These are phyloP conservation scores for Columba guinea DNA, from an alignment of 2,797 vertebrate species.

Conservation along the genomic window DNA sequence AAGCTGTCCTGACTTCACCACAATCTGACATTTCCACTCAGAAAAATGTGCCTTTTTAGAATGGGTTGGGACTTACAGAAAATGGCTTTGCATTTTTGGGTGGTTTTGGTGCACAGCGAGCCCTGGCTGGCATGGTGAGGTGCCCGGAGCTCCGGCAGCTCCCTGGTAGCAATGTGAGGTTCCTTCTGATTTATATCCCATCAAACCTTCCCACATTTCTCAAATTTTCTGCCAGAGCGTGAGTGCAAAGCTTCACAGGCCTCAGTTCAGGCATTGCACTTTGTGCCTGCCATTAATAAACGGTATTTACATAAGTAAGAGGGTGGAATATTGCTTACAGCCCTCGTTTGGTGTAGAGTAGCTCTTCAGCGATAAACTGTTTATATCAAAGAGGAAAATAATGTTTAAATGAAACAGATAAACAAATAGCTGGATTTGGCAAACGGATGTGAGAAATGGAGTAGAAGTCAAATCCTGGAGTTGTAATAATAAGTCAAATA, in stretches of 20 bases:
- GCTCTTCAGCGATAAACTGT: slow-evolving; percentile 43
- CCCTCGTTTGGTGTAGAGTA: slow-evolving; percentile 10
- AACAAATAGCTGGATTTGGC: slow-evolving; percentile 23
- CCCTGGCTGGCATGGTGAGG: not conserved
- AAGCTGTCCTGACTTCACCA: not conserved
- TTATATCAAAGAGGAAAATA: slow-evolving; percentile 8
- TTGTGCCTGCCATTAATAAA: not conserved
- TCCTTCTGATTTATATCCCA: not conserved
- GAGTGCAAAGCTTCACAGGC: not conserved
- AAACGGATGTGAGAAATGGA: not conserved
- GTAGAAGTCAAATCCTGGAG: not conserved
- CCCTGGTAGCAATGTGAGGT: not conserved
- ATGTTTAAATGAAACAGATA: not conserved
- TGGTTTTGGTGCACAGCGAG: accelerated
- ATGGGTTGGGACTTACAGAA: not conserved
- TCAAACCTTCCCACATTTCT: not conserved
- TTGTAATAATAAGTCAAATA: not conserved
- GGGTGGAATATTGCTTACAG: slow-evolving; percentile 35
- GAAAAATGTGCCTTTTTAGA: not conserved
- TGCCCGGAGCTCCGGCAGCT: not conserved
- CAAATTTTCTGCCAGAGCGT: not conserved
- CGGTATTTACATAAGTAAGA: slow-evolving; percentile 47
- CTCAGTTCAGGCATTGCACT: not conserved
- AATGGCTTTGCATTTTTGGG: not conserved
- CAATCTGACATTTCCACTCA: not conserved